These are phyloP conservation scores for Achatina immaculata DNA, from an alignment of 1,140 invertebrate genomes.

Conservation along the genomic window DNA sequence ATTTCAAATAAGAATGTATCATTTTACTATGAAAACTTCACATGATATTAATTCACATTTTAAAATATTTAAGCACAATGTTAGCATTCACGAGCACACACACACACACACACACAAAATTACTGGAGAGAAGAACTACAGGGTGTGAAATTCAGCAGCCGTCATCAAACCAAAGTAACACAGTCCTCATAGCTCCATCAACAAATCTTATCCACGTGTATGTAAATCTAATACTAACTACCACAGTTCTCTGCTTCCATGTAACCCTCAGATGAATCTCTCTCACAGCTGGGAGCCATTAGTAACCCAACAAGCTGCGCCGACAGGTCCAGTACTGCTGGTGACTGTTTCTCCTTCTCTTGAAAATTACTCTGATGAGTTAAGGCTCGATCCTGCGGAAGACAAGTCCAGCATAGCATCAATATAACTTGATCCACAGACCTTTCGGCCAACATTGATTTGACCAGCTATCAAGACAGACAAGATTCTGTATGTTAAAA, in stretches of 20 bases:
- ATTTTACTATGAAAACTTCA: too few relatives aligned
- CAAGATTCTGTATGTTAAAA: too few relatives aligned
- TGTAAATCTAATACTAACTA: neutral
- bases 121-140: too few relatives aligned
- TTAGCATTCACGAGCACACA: neutral
- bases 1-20: too few relatives aligned
- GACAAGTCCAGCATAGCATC: neutral
- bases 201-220: neutral
- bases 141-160: too few relatives aligned
- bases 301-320: constrained; percentile 45
- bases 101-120: neutral
- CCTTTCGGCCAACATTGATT: too few relatives aligned
- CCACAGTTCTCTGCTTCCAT: neutral
- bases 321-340: constrained; percentile 46
- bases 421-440: too few relatives aligned
- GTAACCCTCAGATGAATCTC: neutral
- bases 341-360: constrained; percentile 25
- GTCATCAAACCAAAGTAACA: neutral
- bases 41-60: too few relatives aligned
- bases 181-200: neutral
- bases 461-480: too few relatives aligned
- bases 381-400: constrained; percentile 17
- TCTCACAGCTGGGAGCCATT: neutral
- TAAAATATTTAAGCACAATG: too few relatives aligned
- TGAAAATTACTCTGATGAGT: neutral